Percentiles rank a stretch among this genome's conserved stretches.
phyloP scores from a whole-genome alignment of 2,113 vertebrate genomes.

The Recurvirostra avosetta region DNA sequence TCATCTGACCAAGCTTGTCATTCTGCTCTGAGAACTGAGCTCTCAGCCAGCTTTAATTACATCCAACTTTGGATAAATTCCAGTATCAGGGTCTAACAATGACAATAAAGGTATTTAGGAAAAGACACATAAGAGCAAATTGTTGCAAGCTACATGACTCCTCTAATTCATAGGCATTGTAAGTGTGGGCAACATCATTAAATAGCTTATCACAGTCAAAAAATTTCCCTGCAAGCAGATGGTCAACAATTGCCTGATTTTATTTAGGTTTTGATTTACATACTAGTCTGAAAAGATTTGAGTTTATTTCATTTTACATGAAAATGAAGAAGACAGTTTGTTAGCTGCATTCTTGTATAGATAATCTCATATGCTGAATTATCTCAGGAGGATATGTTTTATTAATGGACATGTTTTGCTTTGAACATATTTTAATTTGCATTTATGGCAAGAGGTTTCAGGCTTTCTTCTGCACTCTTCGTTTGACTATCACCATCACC shows the following conservation, averaged over 20 bases:
- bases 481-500: not conserved
- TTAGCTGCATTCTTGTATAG: not conserved
- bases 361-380: not conserved
- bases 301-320: not conserved
- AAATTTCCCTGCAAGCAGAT: not conserved
- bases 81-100: not conserved
- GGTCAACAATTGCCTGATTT: not conserved
- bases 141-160: not conserved
- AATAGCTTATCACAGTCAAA: not conserved
- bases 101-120: not conserved
- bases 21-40: not conserved
- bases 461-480: not conserved
- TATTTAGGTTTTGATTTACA: conserved; percentile 26
- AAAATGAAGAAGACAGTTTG: not conserved
- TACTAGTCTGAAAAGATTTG: not conserved
- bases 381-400: conserved; percentile 2
- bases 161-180: not conserved
- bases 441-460: not conserved
- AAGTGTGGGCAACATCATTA: not conserved
- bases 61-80: not conserved
- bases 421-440: conserved; percentile 3
- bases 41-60: not conserved
- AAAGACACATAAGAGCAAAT: not conserved
- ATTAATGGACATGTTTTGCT: not conserved
- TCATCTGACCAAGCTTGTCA: not conserved